These are phyloP conservation scores for Clarias gariepinus DNA, from an alignment of 2,113 vertebrate species.

Conservation along the genomic window DNA sequence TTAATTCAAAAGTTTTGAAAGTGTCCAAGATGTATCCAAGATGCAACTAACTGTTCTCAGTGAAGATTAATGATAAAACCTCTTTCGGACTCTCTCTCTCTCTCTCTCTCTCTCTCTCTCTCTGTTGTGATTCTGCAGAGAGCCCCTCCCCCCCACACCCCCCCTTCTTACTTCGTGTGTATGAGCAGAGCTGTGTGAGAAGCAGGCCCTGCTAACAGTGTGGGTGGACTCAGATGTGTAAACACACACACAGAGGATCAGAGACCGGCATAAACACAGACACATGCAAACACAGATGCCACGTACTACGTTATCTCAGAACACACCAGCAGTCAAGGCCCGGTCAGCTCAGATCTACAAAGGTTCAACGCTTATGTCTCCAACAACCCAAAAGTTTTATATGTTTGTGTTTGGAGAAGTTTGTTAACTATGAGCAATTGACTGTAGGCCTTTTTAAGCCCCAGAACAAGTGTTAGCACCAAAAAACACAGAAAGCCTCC, in stretches of 20 bases:
- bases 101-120: too few relatives aligned
- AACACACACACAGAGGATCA: conserved; percentile 11
- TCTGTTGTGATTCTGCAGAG: background rate
- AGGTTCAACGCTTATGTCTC: background rate
- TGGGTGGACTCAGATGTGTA: conserved; percentile 16
- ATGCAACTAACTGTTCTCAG: background rate
- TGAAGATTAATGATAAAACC: background rate
- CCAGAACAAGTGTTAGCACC: background rate
- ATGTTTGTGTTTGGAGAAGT: background rate
- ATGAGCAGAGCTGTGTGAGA: background rate
- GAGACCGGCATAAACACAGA: background rate
- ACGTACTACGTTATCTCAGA: conserved; percentile 20
- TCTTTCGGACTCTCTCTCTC: background rate
- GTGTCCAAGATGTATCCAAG: background rate
- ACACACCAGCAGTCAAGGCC: conserved; percentile 30
- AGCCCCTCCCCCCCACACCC: background rate
- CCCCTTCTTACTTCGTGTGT: background rate
- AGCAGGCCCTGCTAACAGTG: background rate
- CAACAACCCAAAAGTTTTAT: background rate
- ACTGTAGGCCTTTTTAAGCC: background rate
- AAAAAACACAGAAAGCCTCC: conserved; percentile 12
- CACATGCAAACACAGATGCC: background rate
- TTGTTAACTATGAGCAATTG: background rate
- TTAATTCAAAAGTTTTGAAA: background rate
- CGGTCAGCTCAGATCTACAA: conserved; percentile 17